phyloP scores from a whole-genome alignment of 2,888 invertebrate genomes.

The Eucriotettix oculatus region DNA sequence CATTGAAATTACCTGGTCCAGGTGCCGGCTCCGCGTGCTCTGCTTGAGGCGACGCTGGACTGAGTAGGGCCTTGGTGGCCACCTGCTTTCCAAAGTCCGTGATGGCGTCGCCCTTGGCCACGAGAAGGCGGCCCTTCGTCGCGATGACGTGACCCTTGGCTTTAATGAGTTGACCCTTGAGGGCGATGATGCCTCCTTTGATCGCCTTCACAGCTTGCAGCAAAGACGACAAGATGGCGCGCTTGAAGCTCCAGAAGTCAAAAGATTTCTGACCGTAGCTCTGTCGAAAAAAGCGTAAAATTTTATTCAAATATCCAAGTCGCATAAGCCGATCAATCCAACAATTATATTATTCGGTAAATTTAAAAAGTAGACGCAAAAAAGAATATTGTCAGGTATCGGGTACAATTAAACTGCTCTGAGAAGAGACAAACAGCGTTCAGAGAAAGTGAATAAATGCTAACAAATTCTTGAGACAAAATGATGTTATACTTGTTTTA shows the following conservation, averaged over 20 bases:
- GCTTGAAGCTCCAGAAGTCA: conserved; percentile 61
- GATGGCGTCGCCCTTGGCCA: conserved; percentile 61
- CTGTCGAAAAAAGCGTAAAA: conserved; percentile 12
- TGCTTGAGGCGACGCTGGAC: not conserved
- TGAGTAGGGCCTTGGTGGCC: conserved; percentile 51
- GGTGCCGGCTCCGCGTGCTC: not conserved
- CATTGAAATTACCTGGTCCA: too few species aligned
- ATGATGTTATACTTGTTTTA: too few species aligned
- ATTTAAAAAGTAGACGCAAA: too few species aligned
- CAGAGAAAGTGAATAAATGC: too few species aligned
- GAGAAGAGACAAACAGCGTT: too few species aligned
- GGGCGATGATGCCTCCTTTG: conserved; percentile 69
- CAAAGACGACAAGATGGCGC: conserved; percentile 63
- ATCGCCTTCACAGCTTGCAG: conserved; percentile 80
- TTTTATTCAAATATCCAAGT: too few species aligned
- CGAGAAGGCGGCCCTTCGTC: conserved; percentile 39
- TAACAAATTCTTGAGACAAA: too few species aligned
- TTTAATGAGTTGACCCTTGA: conserved; percentile 76
- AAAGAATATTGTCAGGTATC: too few species aligned
- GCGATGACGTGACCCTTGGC: conserved; percentile 56
- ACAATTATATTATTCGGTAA: too few species aligned
- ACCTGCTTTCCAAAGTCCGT: conserved; percentile 63
- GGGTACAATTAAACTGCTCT: too few species aligned
- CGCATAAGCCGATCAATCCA: too few species aligned
- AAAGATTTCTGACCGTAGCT: conserved; percentile 25